Percentiles rank a stretch among this genome's conserved stretches.
phyloP scores from a whole-genome alignment of 2,113 vertebrate species.

The Eulemur rufifrons region DNA sequence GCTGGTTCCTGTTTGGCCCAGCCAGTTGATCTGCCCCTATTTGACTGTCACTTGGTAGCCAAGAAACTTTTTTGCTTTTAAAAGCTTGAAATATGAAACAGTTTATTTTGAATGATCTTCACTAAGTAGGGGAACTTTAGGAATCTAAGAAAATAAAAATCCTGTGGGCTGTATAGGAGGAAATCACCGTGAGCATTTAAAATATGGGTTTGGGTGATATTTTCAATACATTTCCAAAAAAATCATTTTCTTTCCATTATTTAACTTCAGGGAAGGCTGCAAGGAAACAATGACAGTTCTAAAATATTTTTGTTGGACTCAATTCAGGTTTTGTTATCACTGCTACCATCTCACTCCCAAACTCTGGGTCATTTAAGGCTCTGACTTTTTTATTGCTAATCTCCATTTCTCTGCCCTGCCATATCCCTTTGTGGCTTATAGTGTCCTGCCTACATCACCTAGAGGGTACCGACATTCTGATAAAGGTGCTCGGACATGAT shows the following conservation, averaged over 20 bases:
- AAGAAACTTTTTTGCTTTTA: not conserved
- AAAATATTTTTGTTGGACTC: not conserved
- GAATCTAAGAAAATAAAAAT: not conserved
- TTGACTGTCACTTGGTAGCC: not conserved
- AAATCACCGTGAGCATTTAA: slow-evolving; percentile 29
- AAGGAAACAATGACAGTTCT: not conserved
- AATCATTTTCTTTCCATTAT: not conserved
- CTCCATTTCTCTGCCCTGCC: not conserved
- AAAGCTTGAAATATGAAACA: not conserved
- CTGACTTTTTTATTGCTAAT: not conserved
- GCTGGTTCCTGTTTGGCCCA: not conserved
- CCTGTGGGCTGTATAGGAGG: not conserved
- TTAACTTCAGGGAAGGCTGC: not conserved
- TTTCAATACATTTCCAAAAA: not conserved
- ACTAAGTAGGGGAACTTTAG: not conserved
- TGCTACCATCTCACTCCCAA: not conserved
- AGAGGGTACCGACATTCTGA: not conserved
- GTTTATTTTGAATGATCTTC: slow-evolving; percentile 1
- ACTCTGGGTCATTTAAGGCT: not conserved
- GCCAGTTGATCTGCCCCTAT: not conserved
- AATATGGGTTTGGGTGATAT: slow-evolving; percentile 1
- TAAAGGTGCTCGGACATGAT: not conserved
- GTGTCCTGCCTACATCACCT: not conserved
- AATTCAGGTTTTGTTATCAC: not conserved
- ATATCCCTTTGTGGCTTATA: not conserved